A percentile compares a stretch with the other conserved stretches of the same genome.
These are phyloP conservation scores for Lamellibrachia columna DNA, from an alignment of 2,888 invertebrate species.

Conservation along the genomic window DNA sequence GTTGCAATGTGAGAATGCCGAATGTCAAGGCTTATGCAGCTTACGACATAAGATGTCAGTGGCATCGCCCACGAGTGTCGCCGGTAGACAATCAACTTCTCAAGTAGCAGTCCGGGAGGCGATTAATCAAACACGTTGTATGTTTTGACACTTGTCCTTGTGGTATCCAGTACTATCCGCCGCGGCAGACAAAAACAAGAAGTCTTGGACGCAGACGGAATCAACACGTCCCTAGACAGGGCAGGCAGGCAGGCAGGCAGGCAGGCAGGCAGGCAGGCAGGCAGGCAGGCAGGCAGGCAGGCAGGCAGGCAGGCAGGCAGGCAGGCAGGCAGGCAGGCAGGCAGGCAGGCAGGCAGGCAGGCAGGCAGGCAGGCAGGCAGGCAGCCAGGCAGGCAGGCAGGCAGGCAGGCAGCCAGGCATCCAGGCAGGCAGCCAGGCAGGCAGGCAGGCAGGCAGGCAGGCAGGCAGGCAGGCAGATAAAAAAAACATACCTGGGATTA, in stretches of 20 bases:
- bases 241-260: too few relatives aligned
- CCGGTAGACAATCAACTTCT: background rate
- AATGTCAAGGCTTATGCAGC: background rate
- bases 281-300: too few relatives aligned
- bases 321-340: background rate
- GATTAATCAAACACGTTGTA: background rate
- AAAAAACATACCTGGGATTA: too few relatives aligned
- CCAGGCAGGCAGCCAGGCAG: background rate
- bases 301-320: too few relatives aligned
- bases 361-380: too few relatives aligned
- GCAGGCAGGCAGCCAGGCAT: background rate
- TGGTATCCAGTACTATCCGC: background rate
- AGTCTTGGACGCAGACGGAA: background rate
- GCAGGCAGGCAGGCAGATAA: background rate
- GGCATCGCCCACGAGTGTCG: background rate
- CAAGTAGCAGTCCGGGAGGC: background rate
- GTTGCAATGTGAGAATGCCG: background rate
- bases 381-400: too few relatives aligned
- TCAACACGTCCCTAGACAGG: too few relatives aligned
- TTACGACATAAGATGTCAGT: background rate
- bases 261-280: too few relatives aligned
- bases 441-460: too few relatives aligned
- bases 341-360: too few relatives aligned
- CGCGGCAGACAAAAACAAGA: background rate
- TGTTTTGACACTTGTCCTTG: background rate